phyloP scores from a whole-genome alignment of 2,888 invertebrate genomes.

The Meta bourneti region DNA sequence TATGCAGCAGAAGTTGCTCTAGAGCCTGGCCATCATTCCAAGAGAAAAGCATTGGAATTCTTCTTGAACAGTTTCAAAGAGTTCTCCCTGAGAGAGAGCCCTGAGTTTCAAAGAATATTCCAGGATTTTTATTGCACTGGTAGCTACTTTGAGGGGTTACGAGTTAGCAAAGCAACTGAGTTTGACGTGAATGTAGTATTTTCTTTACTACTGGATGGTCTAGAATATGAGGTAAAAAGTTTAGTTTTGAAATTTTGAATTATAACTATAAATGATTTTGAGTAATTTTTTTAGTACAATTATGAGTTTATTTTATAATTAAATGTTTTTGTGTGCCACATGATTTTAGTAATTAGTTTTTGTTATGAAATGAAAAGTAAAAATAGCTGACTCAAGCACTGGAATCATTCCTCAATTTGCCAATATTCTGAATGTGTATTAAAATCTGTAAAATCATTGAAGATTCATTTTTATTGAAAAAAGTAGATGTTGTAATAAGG shows the following conservation, averaged over 20 bases:
- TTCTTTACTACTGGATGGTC: conserved; percentile 19
- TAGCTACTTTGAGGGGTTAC: conserved; percentile 77
- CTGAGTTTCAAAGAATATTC: conserved; percentile 68
- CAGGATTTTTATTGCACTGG: conserved; percentile 74
- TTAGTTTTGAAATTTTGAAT: not conserved
- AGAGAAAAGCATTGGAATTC: conserved; percentile 21
- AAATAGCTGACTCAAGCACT: too few relatives aligned
- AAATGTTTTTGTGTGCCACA: too few relatives aligned
- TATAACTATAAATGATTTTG: not conserved
- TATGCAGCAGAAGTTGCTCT: conserved; percentile 46
- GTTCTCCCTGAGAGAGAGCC: conserved; percentile 6
- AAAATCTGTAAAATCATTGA: not conserved
- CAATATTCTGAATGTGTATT: not conserved
- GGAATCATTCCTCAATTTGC: not conserved
- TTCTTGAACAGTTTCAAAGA: conserved; percentile 42
- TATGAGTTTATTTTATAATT: too few relatives aligned
- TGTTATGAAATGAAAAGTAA: not conserved
- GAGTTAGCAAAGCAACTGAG: conserved; percentile 76
- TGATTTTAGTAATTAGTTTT: not conserved
- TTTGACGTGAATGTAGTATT: conserved; percentile 77
- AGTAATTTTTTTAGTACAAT: not conserved
- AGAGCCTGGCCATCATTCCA: conserved; percentile 28
- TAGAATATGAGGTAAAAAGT: conserved; percentile 45
- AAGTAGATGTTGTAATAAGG: too few relatives aligned
- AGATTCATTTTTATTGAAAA: not conserved